phyloP scores from a whole-genome alignment of 2,113 vertebrate genomes.

The Amphiprion percula region DNA sequence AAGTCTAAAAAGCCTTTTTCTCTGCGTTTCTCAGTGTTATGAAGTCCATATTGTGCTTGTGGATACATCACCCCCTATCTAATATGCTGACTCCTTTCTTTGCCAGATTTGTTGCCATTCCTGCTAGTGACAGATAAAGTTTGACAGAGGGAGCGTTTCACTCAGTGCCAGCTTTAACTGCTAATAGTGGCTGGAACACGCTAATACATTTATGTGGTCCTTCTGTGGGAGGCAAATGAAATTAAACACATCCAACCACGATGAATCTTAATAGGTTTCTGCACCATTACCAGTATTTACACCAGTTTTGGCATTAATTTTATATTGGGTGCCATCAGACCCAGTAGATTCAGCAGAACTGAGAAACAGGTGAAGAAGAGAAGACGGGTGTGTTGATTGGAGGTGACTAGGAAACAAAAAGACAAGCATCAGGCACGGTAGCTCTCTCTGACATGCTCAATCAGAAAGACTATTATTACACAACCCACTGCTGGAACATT shows the following conservation, averaged over 20 bases:
- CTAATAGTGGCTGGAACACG: background rate
- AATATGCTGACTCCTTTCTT: background rate
- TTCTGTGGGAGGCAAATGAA: background rate
- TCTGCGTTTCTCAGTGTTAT: background rate
- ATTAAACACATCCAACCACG: slow-evolving; percentile 7
- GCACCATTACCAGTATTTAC: background rate
- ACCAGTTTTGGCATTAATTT: no score
- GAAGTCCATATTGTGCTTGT: background rate
- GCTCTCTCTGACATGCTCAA: no score
- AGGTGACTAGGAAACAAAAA: no score
- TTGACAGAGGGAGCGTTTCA: background rate
- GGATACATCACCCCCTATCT: background rate
- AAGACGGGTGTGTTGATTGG: no score
- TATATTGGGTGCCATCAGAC: background rate
- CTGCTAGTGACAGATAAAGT: slow-evolving; percentile 8
- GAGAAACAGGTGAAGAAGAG: no score
- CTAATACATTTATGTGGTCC: background rate
- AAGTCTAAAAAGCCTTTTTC: slow-evolving; percentile 44
- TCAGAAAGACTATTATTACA: no score
- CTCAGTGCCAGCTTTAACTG: background rate
- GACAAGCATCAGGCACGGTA: no score
- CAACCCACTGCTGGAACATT: no score
- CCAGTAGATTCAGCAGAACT: no score
- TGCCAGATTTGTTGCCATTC: background rate
- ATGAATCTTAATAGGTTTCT: background rate